These are phyloP conservation scores for Lagopus muta DNA, from an alignment of 2,113 vertebrate genomes.

Conservation along the genomic window DNA sequence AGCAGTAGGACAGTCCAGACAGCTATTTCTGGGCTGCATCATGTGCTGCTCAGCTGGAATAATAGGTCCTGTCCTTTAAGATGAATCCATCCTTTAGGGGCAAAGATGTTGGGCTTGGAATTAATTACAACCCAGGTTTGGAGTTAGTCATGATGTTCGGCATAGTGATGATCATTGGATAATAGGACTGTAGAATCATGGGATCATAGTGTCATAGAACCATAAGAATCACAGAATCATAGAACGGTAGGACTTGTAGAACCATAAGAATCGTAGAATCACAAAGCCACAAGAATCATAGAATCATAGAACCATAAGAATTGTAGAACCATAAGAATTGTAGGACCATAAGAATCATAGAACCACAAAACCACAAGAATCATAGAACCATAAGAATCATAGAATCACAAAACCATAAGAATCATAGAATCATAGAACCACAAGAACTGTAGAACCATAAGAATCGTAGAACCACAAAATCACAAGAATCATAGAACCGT, in stretches of 20 bases:
- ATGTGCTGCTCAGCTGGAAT: background rate
- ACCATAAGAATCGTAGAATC: background rate
- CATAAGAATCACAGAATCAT: no score
- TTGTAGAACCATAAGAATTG: background rate
- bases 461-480: background rate
- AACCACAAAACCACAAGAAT: no score
- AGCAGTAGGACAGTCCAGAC: background rate
- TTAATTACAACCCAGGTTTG: background rate
- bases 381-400: background rate
- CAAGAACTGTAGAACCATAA: no score
- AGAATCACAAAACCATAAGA: background rate
- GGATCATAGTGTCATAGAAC: background rate
- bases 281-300: no score
- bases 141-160: background rate
- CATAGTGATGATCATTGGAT: background rate
- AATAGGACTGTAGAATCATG: background rate
- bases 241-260: no score
- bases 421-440: background rate
- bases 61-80: background rate
- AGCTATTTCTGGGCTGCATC: background rate
- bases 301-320: background rate
- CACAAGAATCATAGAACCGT: background rate
- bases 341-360: background rate
- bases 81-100: background rate
- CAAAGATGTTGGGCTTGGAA: background rate